Percentiles rank a stretch among this genome's conserved stretches.
phyloP scores from a whole-genome alignment of 2,797 vertebrate genomes.

The Brotula barbata region DNA sequence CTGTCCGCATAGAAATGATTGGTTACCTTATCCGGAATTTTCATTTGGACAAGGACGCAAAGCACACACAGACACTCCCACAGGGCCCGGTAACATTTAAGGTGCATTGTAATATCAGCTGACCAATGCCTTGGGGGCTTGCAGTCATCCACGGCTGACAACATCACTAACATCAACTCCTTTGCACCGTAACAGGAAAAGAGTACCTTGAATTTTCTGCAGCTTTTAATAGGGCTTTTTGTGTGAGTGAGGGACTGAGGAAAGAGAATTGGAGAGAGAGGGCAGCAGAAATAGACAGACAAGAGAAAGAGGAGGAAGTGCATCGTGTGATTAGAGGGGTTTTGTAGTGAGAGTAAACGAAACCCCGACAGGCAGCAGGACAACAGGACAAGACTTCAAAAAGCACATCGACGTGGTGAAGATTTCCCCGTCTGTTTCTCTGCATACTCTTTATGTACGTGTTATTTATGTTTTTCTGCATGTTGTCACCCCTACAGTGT shows the following conservation, averaged over 20 bases:
- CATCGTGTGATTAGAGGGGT: conserved; percentile 31
- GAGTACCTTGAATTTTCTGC: conserved; percentile 50
- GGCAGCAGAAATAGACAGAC: conserved; percentile 32
- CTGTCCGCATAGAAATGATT: conserved; percentile 35
- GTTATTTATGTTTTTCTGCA: neutral
- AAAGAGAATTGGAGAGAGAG: conserved; percentile 3
- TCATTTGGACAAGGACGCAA: conserved; percentile 60
- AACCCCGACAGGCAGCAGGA: conserved; percentile 35
- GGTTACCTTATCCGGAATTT: conserved; percentile 38
- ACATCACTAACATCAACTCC: conserved; percentile 64
- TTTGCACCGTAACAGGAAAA: conserved; percentile 59
- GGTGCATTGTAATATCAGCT: conserved; percentile 67
- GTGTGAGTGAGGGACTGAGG: conserved; percentile 25
- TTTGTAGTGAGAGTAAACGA: conserved; percentile 38
- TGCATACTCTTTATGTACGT: conserved; percentile 17
- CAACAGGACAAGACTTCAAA: conserved; percentile 12
- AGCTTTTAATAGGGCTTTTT: conserved; percentile 58
- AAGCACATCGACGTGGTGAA: conserved; percentile 19
- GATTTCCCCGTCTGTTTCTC: neutral
- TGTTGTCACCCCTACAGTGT: neutral
- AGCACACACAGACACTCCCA: conserved; percentile 34
- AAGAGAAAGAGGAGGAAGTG: conserved; percentile 38
- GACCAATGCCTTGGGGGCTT: conserved; percentile 65
- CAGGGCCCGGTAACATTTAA: conserved; percentile 53
- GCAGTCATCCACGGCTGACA: conserved; percentile 68